phyloP scores from a whole-genome alignment of 2,888 invertebrate species.

The Tetragonisca angustula region DNA sequence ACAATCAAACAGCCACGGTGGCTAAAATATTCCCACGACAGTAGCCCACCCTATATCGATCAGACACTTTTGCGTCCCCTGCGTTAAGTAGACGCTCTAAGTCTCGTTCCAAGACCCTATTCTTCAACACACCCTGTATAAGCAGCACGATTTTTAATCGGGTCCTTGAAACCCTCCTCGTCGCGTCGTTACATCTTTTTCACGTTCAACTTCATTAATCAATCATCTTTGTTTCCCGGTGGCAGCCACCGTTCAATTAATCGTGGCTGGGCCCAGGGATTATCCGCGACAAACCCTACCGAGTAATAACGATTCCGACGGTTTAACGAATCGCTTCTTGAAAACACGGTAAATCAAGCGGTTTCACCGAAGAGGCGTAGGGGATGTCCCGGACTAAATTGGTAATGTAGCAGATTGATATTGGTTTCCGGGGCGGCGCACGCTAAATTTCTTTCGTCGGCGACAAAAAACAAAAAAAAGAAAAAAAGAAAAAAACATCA shows the following conservation, averaged over 20 bases:
- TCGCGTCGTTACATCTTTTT: constrained; percentile 22
- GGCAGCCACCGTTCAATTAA: constrained; percentile 37
- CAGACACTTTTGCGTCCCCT: neutral
- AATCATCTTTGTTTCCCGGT: constrained; percentile 30
- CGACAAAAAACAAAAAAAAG: too few species aligned
- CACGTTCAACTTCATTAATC: constrained; percentile 32
- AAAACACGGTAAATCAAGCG: constrained; percentile 42
- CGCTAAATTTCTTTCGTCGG: constrained; percentile 38
- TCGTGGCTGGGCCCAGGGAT: constrained; percentile 23
- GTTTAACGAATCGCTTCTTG: constrained; percentile 36
- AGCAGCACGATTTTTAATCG: constrained; percentile 1
- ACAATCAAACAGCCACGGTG: too few species aligned
- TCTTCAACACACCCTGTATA: neutral
- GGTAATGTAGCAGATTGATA: constrained; percentile 27
- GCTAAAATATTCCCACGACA: neutral
- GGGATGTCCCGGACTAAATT: constrained; percentile 9
- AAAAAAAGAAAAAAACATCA: constrained; percentile 6
- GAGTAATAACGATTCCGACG: constrained; percentile 15
- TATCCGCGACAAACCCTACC: constrained; percentile 13
- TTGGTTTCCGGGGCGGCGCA: constrained; percentile 21
- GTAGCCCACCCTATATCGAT: neutral
- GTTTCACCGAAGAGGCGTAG: neutral
- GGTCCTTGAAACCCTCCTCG: neutral
- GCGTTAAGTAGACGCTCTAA: neutral
- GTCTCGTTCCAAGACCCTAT: neutral